Percentiles rank a stretch among this genome's conserved stretches.
These are phyloP conservation scores for Hydrotaea diabolus DNA, from an alignment of 2,888 invertebrate genomes.

Conservation along the genomic window DNA sequence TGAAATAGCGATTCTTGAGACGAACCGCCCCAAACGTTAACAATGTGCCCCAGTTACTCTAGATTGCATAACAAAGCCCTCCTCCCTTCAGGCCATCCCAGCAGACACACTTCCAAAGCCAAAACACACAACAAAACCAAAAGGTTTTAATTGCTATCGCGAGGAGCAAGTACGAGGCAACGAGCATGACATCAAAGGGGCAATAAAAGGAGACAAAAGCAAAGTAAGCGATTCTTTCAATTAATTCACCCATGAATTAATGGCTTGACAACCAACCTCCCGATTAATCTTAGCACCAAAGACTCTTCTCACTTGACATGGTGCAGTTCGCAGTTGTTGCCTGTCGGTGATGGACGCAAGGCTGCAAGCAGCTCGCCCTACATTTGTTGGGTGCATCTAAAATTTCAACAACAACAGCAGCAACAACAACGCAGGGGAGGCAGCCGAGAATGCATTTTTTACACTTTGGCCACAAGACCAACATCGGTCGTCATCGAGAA, in stretches of 20 bases:
- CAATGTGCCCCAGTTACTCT: too few species aligned
- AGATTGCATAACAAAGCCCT: too few species aligned
- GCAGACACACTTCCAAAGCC: too few species aligned
- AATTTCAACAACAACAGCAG: conserved; percentile 1
- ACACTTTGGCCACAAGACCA: conserved; percentile 4
- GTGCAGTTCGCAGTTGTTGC: neutral
- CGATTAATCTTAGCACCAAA: conserved; percentile 35
- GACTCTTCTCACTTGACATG: neutral
- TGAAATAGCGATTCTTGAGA: too few species aligned
- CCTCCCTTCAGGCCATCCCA: too few species aligned
- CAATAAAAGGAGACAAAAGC: conserved; percentile 4
- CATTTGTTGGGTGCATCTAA: conserved; percentile 44
- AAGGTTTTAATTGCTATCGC: neutral
- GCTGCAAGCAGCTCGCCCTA: neutral
- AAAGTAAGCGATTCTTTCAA: conserved; percentile 19
- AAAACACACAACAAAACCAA: neutral
- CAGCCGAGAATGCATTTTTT: conserved; percentile 11
- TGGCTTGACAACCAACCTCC: conserved; percentile 25
- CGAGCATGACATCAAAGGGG: neutral
- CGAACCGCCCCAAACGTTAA: too few species aligned
- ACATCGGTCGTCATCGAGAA: neutral
- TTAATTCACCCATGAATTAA: conserved; percentile 37
- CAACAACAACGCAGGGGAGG: conserved; percentile 6
- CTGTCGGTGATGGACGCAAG: neutral
- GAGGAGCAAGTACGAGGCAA: neutral